Evolutionary conservation across 2,888 invertebrate genomes (phyloP), one percentile per base, ranked within the genome.

Genomic region (Oscheius onirici): DNA sequence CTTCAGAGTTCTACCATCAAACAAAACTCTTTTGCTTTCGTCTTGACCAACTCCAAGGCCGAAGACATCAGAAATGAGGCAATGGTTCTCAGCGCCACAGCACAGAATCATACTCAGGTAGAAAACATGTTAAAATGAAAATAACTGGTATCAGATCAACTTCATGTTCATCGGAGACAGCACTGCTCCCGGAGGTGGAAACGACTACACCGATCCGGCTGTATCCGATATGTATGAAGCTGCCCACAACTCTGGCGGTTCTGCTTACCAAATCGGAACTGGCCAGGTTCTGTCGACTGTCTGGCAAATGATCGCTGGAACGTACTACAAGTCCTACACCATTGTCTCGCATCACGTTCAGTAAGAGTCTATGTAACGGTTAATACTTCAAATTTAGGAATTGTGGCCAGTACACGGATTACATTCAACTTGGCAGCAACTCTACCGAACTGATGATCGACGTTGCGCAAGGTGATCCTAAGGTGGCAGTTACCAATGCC

Each of bases 361-460:
- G 78, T 78, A 13, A 58, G 65, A 49, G n/a, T 10, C 5, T 34
- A 3, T 17, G 2, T n/a, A 1, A 10, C 2, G 0, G 2, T 6
- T 17, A 20, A 2, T 6, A 49, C 10, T 20, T 10, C 0, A 3
- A 11, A 49, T 69, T 66, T 58, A 79, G 73, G 41, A 71, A 78
- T 54, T 82, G 82, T 63, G 68, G 77, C 6, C 57, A 70, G 28
- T 73, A 75, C 65, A 58, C 58, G 44, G 81, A 82, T 40, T 82
- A 78, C 63, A 52, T 82, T 54, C 80, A 81, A 71, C 63, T 78
- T 10, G 82, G 80, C 49, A 49, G 71, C 1, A 80, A 81, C 61
- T 73, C 66, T 43, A 71, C 75, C 3, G 70, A 76, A 10, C 40
- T 76, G 10, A 67, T 76, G 28, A 43, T 82, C 11, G 82, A 82